A percentile compares a stretch with the other conserved stretches of the same genome.
phyloP scores from a whole-genome alignment of 2,888 invertebrate genomes.

The Apamea crenata region DNA sequence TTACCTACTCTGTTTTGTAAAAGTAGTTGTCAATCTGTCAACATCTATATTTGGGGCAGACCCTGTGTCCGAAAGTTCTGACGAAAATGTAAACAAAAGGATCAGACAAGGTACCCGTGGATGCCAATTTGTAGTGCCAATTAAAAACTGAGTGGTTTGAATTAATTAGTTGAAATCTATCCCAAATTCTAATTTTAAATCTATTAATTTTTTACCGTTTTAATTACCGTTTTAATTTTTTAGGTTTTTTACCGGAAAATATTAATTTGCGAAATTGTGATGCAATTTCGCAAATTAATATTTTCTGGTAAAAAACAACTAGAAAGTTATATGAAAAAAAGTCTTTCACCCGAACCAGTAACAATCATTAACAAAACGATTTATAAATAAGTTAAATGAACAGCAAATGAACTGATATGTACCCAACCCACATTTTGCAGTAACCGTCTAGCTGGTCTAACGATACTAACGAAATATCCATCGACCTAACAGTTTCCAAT shows the following conservation, averaged over 20 bases:
- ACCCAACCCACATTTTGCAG: background rate
- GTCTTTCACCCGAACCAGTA: background rate
- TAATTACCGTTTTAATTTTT: too few species aligned
- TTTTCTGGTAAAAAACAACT: background rate
- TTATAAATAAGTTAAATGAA: background rate
- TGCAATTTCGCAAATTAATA: background rate
- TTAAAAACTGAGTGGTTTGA: too few species aligned
- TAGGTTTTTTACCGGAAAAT: too few species aligned
- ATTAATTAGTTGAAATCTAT: too few species aligned
- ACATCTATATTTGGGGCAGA: background rate
- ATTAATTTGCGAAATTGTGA: too few species aligned
- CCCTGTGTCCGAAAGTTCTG: background rate
- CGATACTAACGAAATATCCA: conserved; percentile 22
- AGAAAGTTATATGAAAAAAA: too few species aligned
- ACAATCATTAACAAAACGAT: background rate
- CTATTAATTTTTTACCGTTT: too few species aligned
- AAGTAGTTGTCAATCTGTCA: conserved; percentile 3
- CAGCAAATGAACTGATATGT: conserved; percentile 1
- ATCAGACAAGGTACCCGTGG: too few species aligned
- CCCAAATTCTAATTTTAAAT: too few species aligned
- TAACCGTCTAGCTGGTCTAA: too few species aligned
- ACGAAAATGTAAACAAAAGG: background rate
- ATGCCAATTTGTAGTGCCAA: too few species aligned
- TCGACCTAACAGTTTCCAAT: conserved; percentile 38
- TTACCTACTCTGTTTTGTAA: background rate